Evolutionary conservation across 2,113 vertebrate genomes (phyloP).

Genomic region (Chionomys nivalis): DNA sequence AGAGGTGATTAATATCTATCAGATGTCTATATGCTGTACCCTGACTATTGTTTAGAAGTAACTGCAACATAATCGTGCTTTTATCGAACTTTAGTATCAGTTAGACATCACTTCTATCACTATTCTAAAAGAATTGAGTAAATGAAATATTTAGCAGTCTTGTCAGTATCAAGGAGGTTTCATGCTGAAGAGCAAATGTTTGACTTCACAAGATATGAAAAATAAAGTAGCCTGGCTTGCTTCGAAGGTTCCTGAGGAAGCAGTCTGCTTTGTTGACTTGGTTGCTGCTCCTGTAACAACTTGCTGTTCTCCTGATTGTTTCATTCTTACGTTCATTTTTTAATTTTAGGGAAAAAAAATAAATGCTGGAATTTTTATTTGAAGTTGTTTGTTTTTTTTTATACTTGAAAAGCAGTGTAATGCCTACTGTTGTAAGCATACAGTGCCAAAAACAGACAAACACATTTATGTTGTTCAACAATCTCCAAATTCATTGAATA

Average conservation of each 20-base stretch:
- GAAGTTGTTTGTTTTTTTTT: not conserved
- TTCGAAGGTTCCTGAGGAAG: not conserved
- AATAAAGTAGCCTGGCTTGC: not conserved
- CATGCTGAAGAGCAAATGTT: conserved; percentile 1
- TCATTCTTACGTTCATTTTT: not conserved
- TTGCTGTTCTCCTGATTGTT: not conserved
- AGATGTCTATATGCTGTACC: not conserved
- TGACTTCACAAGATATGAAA: not conserved
- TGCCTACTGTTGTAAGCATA: not conserved
- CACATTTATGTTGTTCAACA: not conserved
- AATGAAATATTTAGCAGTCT: conserved; percentile 26
- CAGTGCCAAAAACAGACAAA: not conserved
- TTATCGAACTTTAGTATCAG: conserved; percentile 69
- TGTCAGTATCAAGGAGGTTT: not conserved
- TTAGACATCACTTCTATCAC: conserved; percentile 60
- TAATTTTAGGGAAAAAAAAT: conserved; percentile 1
- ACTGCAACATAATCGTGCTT: conserved; percentile 44
- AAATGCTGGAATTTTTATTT: not conserved
- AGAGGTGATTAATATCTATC: not conserved
- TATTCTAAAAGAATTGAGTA: conserved; percentile 63
- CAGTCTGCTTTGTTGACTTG: too few species aligned
- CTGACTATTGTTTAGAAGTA: not conserved
- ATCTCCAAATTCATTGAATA: not conserved
- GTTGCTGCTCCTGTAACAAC: not conserved
- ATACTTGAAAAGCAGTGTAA: not conserved